Conservation (phyloP, 2,113 vertebrate genomes). For the Bubo bubo region DNA sequence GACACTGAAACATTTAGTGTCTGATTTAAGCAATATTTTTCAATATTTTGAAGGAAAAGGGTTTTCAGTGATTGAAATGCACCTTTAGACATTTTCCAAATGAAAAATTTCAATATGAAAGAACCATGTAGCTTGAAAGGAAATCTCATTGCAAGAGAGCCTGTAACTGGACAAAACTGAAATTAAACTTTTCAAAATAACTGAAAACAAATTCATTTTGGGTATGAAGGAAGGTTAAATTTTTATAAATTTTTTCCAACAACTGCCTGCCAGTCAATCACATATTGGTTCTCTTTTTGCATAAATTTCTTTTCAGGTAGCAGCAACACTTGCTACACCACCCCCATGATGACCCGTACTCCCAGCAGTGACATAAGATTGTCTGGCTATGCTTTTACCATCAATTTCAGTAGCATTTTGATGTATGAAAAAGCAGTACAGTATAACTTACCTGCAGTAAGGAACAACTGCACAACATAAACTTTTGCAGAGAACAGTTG, state of each 20-base stretch:
- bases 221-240: background rate
- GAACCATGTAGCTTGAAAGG: background rate
- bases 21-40: background rate
- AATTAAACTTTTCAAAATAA: slow-evolving; percentile 21
- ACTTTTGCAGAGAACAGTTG: background rate
- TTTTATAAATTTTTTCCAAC: background rate
- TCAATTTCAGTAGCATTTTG: background rate
- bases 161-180: background rate
- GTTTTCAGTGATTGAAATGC: background rate
- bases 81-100: slow-evolving; percentile 6
- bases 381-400: background rate
- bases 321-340: background rate
- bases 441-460: background rate
- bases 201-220: background rate
- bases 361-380: background rate
- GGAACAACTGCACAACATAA: background rate
- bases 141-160: background rate
- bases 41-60: background rate
- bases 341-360: background rate
- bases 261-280: background rate
- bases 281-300: background rate
- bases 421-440: background rate
- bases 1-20: background rate
- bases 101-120: slow-evolving; percentile 17
- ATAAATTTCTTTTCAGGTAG: background rate